These are phyloP conservation scores for Cryptus viduatorius DNA, from an alignment of 2,888 invertebrate genomes.

Conservation along the genomic window DNA sequence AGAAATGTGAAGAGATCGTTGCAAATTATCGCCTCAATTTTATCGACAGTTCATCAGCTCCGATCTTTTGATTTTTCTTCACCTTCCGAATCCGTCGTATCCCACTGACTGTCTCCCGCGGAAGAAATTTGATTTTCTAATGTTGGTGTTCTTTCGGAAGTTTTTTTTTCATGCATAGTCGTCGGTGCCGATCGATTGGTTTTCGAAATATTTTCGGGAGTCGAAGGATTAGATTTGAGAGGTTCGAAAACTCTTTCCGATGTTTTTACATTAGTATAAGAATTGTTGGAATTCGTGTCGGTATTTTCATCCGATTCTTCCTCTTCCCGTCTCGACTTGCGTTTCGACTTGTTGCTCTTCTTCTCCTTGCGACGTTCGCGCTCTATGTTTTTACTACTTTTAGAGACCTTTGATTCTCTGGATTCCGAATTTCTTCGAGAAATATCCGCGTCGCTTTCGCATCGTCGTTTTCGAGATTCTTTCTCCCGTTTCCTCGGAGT, in stretches of 20 bases:
- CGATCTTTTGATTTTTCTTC: slow-evolving; percentile 32
- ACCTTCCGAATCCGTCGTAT: slow-evolving; percentile 77
- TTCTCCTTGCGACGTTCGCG: slow-evolving; percentile 25
- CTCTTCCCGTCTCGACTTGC: slow-evolving; percentile 59
- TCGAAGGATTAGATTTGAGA: slow-evolving; percentile 12
- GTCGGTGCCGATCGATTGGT: background rate
- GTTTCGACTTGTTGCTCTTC: slow-evolving; percentile 26
- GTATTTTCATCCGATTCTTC: slow-evolving; percentile 61
- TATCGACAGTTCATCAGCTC: background rate
- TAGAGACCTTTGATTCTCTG: slow-evolving; percentile 54
- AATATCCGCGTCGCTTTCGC: slow-evolving; percentile 53
- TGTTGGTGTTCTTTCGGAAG: background rate
- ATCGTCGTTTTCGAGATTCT: slow-evolving; percentile 53
- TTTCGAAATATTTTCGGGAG: background rate
- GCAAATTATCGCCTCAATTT: background rate
- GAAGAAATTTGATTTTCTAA: background rate
- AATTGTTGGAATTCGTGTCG: slow-evolving; percentile 65
- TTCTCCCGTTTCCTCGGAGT: slow-evolving; percentile 48
- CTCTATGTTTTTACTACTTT: slow-evolving; percentile 44
- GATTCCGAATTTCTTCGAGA: slow-evolving; percentile 49
- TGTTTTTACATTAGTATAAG: slow-evolving; percentile 29
- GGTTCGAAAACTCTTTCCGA: background rate
- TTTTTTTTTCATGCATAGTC: background rate
- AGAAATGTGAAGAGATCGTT: too few relatives aligned
- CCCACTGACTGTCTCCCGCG: slow-evolving; percentile 73